phyloP scores from a whole-genome alignment of 2,888 invertebrate species.

The Heliconius aoede region DNA sequence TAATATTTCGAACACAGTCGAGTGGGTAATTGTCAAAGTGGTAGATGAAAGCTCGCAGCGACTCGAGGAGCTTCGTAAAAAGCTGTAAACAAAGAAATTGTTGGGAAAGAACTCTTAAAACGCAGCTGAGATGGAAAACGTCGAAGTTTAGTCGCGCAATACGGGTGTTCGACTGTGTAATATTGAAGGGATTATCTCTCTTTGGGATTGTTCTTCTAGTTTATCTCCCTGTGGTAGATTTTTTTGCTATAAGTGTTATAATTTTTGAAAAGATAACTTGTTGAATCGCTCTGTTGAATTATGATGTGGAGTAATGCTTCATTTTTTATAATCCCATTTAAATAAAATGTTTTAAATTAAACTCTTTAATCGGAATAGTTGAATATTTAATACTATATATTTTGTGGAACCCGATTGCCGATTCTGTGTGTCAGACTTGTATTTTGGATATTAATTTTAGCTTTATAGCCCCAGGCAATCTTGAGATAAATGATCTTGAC shows the following conservation, averaged over 20 bases:
- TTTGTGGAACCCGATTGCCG: no score
- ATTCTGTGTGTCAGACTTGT: no score
- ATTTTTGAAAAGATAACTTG: not conserved
- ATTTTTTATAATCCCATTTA: no score
- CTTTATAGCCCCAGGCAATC: no score
- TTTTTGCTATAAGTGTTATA: not conserved
- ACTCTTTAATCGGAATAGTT: no score
- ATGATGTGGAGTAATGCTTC: not conserved
- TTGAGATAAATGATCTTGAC: no score
- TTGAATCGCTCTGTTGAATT: not conserved
- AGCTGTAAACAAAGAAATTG: conserved; percentile 36
- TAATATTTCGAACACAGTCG: conserved; percentile 22
- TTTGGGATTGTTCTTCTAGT: no score
- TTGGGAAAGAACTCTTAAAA: conserved; percentile 24
- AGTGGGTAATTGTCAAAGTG: conserved; percentile 33
- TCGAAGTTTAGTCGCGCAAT: not conserved
- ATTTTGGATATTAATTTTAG: no score
- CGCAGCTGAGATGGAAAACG: conserved; percentile 27
- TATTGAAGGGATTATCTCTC: not conserved
- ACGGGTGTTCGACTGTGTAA: not conserved
- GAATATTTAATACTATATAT: no score
- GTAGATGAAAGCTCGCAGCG: conserved; percentile 28
- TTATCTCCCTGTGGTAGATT: not conserved
- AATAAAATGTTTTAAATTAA: no score
- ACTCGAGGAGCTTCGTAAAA: conserved; percentile 9